Percentiles rank a stretch among this genome's conserved stretches.
Conservation (phyloP, 1,140 invertebrate species). For the Diabrotica undecimpunctata region DNA sequence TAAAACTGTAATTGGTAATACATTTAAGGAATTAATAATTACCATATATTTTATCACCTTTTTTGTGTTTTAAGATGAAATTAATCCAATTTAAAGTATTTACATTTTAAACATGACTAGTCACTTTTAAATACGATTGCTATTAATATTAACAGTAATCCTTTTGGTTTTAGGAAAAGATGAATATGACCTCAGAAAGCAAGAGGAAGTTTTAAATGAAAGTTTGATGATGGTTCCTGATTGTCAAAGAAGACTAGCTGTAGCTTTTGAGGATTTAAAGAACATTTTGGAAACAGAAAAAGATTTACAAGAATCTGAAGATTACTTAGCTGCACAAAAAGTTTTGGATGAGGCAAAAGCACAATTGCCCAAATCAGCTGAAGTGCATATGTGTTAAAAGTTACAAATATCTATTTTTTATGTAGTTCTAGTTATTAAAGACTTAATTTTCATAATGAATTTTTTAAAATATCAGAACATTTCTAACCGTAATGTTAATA, state of each 20-base stretch:
- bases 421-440: background rate
- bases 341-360: conserved; percentile 66
- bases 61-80: no score
- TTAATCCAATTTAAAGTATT: no score
- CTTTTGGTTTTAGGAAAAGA: conserved; percentile 60
- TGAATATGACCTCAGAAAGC: conserved; percentile 79
- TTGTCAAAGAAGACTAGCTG: conserved; percentile 72
- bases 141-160: no score
- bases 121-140: no score
- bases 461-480: conserved; percentile 20
- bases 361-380: conserved; percentile 53
- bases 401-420: background rate
- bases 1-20: no score
- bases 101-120: no score
- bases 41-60: no score
- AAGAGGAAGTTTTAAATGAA: conserved; percentile 84
- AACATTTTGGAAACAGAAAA: conserved; percentile 67
- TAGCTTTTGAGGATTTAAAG: conserved; percentile 74
- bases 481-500: conserved; percentile 10
- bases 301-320: conserved; percentile 72
- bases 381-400: conserved; percentile 38
- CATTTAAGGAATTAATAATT: no score
- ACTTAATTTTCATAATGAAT: conserved; percentile 17
- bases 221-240: conserved; percentile 87
- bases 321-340: conserved; percentile 65